These are phyloP conservation scores for Mamestra brassicae DNA, from an alignment of 2,888 invertebrate genomes.

Conservation along the genomic window DNA sequence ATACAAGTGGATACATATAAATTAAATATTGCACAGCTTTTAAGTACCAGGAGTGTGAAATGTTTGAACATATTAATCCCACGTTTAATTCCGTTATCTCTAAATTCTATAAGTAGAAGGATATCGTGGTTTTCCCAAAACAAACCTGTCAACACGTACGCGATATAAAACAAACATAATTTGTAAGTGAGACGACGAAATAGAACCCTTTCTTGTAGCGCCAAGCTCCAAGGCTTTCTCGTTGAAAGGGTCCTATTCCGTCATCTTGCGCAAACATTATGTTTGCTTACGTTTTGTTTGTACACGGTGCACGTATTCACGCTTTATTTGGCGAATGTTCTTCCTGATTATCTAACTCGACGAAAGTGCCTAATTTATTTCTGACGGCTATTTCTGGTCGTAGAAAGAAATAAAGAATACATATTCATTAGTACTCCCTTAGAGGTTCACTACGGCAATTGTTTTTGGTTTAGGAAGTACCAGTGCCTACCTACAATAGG, in stretches of 20 bases:
- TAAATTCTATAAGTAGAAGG: slow-evolving; percentile 2
- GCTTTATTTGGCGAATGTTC: slow-evolving; percentile 33
- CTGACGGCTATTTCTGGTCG: slow-evolving; percentile 4
- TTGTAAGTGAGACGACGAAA: slow-evolving; percentile 25
- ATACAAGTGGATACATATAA: not conserved
- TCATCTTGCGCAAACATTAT: slow-evolving; percentile 44
- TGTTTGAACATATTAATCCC: too few species aligned
- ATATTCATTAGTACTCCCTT: too few species aligned
- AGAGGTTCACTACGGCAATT: too few species aligned
- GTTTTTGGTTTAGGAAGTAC: too few species aligned
- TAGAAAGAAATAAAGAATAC: not conserved
- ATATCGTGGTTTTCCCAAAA: slow-evolving; percentile 4
- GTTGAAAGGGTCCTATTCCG: slow-evolving; percentile 41
- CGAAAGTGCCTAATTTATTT: slow-evolving; percentile 1
- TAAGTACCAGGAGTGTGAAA: not conserved
- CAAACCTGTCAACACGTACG: slow-evolving; percentile 32
- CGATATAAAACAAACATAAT: slow-evolving; percentile 41
- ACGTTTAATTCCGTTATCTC: not conserved
- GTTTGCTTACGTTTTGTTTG: slow-evolving; percentile 41
- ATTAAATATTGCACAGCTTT: not conserved
- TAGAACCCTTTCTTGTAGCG: slow-evolving; percentile 30
- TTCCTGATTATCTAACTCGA: slow-evolving; percentile 37
- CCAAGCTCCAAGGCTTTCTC: slow-evolving; percentile 23
- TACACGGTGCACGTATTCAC: slow-evolving; percentile 44
- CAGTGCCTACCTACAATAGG: too few species aligned